Conservation (phyloP, 2,797 vertebrate species). For the Pipistrellus nathusii region DNA sequence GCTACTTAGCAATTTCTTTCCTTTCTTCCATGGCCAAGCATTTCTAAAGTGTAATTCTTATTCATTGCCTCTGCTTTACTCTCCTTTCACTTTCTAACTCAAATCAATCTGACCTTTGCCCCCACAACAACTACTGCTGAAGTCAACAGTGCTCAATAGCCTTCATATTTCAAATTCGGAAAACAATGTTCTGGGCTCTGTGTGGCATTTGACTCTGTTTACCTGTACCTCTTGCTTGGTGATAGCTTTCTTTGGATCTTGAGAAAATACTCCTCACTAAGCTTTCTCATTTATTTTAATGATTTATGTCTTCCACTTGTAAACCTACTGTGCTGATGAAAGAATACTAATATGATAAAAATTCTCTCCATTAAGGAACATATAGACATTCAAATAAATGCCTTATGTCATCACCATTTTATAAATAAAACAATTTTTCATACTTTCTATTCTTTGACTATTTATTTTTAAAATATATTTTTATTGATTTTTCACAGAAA, state of each 20-base stretch:
- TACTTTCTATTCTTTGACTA: too few species aligned
- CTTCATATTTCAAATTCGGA: background rate
- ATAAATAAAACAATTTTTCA: background rate
- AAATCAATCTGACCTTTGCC: background rate
- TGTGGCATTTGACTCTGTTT: background rate
- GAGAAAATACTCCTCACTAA: background rate
- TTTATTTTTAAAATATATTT: too few species aligned
- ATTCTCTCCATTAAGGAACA: background rate
- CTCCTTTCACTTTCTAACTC: background rate
- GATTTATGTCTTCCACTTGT: conserved; percentile 17
- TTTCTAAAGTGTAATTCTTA: background rate
- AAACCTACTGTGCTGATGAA: background rate
- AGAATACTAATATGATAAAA: background rate
- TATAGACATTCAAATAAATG: background rate
- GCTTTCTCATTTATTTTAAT: background rate
- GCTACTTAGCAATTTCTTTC: background rate
- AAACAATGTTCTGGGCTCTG: background rate
- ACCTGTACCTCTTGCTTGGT: background rate
- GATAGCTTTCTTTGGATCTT: background rate
- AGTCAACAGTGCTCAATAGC: background rate
- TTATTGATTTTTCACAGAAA: too few species aligned
- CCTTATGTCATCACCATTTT: background rate
- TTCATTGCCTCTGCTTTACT: background rate
- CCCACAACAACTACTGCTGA: background rate
- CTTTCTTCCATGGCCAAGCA: background rate